Base-by-base conservation (phyloP, 2,113 vertebrate species). In the Nesoenas mayeri region DNA sequence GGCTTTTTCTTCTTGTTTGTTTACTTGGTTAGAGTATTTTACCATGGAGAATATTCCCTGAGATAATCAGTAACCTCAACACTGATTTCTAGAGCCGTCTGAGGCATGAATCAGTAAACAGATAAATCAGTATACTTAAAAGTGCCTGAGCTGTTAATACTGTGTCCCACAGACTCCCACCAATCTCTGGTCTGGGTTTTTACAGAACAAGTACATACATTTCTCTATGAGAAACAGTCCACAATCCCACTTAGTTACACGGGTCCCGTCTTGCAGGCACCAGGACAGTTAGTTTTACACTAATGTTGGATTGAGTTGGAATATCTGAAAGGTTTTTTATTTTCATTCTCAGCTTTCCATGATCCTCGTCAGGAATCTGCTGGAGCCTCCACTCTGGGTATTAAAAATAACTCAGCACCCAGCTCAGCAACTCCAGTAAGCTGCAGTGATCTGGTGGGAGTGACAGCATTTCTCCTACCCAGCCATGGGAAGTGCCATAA, bases 401-500 rank as follows among this genome's bases (percentile, higher is more conserved):
- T 65, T 77, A 81, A 79, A 92, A 79, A 31, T 3, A 51, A 91
- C 6, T 80, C 47, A 79, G 62, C 89, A 81, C 81, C 93, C 95
- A 91, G 66, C 81, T 81, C 93, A 82, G 83, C 82, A 62, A 2
- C 88, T 71, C 60, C 85, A 88, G 94, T 40, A 44, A 77, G 6
- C 56, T 77, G 40, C 85, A 81, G 26, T 6, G 57, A 65, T 6
- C 77, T 57, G 65, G 42, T 61, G 78, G 87, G 66, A 79, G 71
- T 4, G 58, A 40, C 89, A 70, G 36, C 54, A 10, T 88, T 95
- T 79, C 87, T 91, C 71, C 90, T 47, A 3, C 31, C 74, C 89
- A 32, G 74, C 71, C 50, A 6, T 24, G 87, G 89, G 91, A 91
- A 95, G 74, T 17, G 85, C 84, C 87, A 48, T 96, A 95, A 95